Evolutionary conservation across 2,888 invertebrate species (phyloP), one percentile per base, ranked within the genome.

Genomic region (Pecten maximus): DNA sequence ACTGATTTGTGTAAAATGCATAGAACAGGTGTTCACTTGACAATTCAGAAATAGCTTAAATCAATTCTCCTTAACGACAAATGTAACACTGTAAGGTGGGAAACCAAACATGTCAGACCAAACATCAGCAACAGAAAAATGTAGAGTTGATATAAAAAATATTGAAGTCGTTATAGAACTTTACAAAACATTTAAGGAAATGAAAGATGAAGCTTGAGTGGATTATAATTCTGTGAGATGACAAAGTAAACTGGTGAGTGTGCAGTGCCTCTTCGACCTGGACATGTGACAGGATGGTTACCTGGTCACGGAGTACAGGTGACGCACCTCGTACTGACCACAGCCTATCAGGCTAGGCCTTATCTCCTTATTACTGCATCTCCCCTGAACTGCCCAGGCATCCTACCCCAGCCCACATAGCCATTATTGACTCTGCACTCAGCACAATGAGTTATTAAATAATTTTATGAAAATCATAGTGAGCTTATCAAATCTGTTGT

Each of bases 361-460:
- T 74, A 74, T 74, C 74, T 74, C 23, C 35, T 35, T 1, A 74
- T 74, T 74, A 74, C 74, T 74, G 23, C 35, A 74, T 74, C 74
- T 74, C 12, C 35, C 35, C 74, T 12, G 28, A 74, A 35, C 74
- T 0, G 35, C 35, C 28, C 35, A 44, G 74, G 74, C 74, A 74
- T 74, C 35, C 74, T 28, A 74, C 74, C 2, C 28, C 8, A 74
- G 74, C 23, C 74, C 74, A 74, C 74, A 35, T 74, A 74, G 0
- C 10, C 12, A 4, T 0, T 74, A 28, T 74, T 74, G 74, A 74
- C 74, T 35, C 23, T 23, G 35, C 74, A 28, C 74, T 74, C 74
- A 35, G 35, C 74, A 35, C 74, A 74, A 74, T 74, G 74, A 74
- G 74, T 74, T 74, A 74, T 74, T 74, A 74, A 74, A 74, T 74